phyloP scores from a whole-genome alignment of 2,113 vertebrate genomes.

The Prunella fulvescens region DNA sequence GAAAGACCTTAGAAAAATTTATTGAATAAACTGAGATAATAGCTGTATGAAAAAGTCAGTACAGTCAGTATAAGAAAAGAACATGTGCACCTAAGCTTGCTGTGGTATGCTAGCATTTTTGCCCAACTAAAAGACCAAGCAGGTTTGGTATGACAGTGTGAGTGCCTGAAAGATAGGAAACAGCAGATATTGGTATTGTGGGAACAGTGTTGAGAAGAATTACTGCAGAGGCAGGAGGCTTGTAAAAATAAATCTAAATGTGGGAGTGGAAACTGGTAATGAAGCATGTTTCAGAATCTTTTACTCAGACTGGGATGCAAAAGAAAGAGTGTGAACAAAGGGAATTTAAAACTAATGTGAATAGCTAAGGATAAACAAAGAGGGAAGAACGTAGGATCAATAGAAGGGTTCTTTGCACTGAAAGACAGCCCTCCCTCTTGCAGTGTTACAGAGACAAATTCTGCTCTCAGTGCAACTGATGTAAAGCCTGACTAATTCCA shows the following conservation, averaged over 20 bases:
- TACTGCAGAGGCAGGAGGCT: neutral
- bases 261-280: neutral
- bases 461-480: neutral
- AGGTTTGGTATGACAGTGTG: neutral
- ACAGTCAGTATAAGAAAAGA: neutral
- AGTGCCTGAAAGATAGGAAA: neutral
- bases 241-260: slow-evolving; percentile 23
- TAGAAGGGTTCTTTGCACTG: neutral
- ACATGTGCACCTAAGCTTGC: neutral
- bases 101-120: neutral
- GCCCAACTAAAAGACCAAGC: neutral
- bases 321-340: neutral
- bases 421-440: neutral
- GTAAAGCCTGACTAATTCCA: slow-evolving; percentile 14
- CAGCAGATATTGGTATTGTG: neutral
- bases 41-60: neutral
- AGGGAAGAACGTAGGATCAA: rapidly evolving
- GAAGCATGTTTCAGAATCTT: neutral
- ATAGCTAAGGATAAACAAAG: neutral
- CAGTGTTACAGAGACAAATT: neutral
- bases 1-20: neutral
- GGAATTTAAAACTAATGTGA: neutral
- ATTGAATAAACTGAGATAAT: neutral
- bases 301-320: neutral
- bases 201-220: neutral